Conservation (phyloP, 37 sponge, comb jelly and placozoan genomes). For the Chondrilla cf. caribensis region DNA sequence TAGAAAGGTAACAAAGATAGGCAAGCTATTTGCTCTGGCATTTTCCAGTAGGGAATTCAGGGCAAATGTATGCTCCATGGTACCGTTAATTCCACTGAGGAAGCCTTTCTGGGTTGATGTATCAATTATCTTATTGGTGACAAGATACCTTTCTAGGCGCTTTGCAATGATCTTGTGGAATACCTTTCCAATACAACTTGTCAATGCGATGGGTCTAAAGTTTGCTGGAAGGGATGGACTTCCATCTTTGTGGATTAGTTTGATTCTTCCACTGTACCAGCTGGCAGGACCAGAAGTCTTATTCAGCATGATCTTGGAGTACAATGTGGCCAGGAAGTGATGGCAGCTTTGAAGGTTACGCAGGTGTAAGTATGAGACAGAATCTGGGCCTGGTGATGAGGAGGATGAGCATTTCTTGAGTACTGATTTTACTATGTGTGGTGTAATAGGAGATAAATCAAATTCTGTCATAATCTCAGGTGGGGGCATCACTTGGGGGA, state of each 20-base stretch:
- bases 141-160: slow-evolving; percentile 17
- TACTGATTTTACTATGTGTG: not conserved
- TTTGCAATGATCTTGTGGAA: slow-evolving; percentile 19
- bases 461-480: not conserved
- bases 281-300: not conserved
- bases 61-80: slow-evolving; percentile 43
- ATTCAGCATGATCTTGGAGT: slow-evolving; percentile 35
- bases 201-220: not conserved
- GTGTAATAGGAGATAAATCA: slow-evolving; percentile 18
- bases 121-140: not conserved
- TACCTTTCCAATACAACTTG: not conserved
- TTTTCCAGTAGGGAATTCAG: slow-evolving; percentile 24
- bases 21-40: slow-evolving; percentile 16
- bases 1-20: slow-evolving; percentile 25
- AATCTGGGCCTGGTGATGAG: slow-evolving; percentile 40
- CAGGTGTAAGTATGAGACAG: slow-evolving; percentile 33
- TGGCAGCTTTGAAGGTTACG: slow-evolving; percentile 33
- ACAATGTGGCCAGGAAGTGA: slow-evolving; percentile 42
- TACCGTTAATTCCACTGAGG: not conserved
- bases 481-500: not conserved
- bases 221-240: not conserved
- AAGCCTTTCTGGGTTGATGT: slow-evolving; percentile 26
- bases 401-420: slow-evolving; percentile 22
- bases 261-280: slow-evolving; percentile 34
- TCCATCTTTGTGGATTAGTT: not conserved